These are phyloP conservation scores for Calameuta filiformis DNA, from an alignment of 2,888 invertebrate genomes.

Conservation along the genomic window DNA sequence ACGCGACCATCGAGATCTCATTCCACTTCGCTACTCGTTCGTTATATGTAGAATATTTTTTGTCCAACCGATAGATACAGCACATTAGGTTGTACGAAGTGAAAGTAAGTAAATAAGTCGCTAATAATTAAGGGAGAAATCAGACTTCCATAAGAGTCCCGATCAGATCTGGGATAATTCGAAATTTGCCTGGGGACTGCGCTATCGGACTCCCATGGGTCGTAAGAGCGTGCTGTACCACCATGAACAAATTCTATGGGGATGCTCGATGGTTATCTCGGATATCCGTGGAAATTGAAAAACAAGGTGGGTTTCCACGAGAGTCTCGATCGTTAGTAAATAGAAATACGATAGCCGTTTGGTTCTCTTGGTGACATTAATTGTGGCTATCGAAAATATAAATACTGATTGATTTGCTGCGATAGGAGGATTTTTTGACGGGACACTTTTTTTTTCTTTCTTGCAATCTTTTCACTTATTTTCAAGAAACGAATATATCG, in stretches of 20 bases:
- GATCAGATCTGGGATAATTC: not conserved
- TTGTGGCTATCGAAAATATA: not conserved
- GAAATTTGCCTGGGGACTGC: not conserved
- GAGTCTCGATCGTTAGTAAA: not conserved
- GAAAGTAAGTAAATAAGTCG: constrained; percentile 36
- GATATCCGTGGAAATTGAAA: constrained; percentile 52
- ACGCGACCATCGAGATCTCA: constrained; percentile 21
- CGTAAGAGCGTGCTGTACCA: not conserved
- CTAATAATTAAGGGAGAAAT: constrained; percentile 56
- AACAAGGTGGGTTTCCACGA: not conserved
- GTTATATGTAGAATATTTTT: not conserved
- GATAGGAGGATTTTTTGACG: not conserved
- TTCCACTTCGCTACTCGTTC: constrained; percentile 9
- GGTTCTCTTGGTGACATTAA: not conserved
- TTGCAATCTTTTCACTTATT: not conserved
- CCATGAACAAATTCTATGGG: constrained; percentile 12
- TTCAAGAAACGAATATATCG: not conserved
- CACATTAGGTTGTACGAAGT: not conserved
- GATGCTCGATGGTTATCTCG: constrained; percentile 48
- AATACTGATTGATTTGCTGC: not conserved
- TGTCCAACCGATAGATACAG: not conserved
- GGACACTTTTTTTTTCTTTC: not conserved
- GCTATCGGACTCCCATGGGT: not conserved
- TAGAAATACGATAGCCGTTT: not conserved
- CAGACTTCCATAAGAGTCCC: constrained; percentile 20